Evolutionary conservation across 2,888 invertebrate genomes (phyloP), one percentile per base, ranked within the genome.

Genomic region (Lithosia quadra): DNA sequence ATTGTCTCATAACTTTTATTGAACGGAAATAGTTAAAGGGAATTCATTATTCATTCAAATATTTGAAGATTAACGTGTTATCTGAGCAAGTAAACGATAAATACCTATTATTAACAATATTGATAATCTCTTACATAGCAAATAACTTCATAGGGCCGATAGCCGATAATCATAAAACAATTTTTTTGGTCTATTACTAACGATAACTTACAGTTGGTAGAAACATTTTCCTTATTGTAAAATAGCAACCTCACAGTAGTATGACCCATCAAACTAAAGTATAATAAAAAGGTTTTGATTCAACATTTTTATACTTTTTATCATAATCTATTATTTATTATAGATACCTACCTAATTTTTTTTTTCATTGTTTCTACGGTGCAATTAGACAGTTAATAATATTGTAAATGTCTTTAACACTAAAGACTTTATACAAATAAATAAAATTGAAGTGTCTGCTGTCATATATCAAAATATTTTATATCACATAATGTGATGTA

Each of bases 121-220:
- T 49, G 21, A 0, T 15, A 53, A 63, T 53, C 28, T 33, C 33
- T 33, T n/a, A n/a, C 13, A 57, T n/a, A 33, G 34, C 24, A 60
- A 59, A 59, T n/a, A 33, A 36, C 22, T 55, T 63, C 53, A 34
- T 24, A 34, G 59, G 53, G 49, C 36, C 13, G 7, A 33, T 49
- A 53, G 53, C 36, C 13, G 7, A 33, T 49, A 53, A 34, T 60
- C 59, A 34, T 64, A 65, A 58, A 53, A 34, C 22, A 59, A 39
- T 57, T 24, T 18, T 11, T 9, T 28, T 59, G 28, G 2, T 53
- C 34, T 49, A 49, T 59, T 43, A n/a, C 49, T 33, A 49, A n/a
- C 1, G 56, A 36, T 63, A 63, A 55, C 21, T n/a, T n/a, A 28
- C 3, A 24, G 34, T 36, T 63, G 1, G 0, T 10, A 11, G 36